phyloP scores from a whole-genome alignment of 2,888 invertebrate genomes.

The Hydrotaea diabolus region DNA sequence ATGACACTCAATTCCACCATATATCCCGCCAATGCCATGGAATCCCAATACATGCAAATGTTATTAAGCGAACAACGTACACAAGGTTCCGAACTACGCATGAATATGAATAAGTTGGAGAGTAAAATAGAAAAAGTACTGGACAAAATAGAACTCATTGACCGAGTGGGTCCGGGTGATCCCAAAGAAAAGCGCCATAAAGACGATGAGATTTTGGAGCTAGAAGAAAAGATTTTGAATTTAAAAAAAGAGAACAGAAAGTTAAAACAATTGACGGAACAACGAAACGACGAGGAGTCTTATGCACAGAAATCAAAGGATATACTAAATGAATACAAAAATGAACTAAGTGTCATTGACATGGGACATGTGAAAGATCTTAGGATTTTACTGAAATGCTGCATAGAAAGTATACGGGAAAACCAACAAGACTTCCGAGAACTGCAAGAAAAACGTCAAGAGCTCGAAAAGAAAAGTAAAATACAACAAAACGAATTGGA shows the following conservation, averaged over 20 bases:
- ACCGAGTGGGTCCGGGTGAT: constrained; percentile 31
- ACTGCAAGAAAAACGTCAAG: constrained; percentile 5
- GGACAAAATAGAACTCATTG: constrained; percentile 81
- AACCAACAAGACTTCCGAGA: background rate
- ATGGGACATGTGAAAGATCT: constrained; percentile 48
- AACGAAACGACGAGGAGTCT: background rate
- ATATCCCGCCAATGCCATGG: constrained; percentile 66
- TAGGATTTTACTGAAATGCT: constrained; percentile 34
- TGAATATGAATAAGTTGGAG: constrained; percentile 84
- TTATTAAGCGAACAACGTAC: constrained; percentile 84
- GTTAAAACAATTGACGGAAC: constrained; percentile 70
- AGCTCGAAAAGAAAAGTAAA: constrained; percentile 28
- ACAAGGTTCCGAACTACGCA: constrained; percentile 85
- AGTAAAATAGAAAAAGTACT: constrained; percentile 85
- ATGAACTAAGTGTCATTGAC: constrained; percentile 52
- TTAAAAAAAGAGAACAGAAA: constrained; percentile 77
- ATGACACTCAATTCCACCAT: constrained; percentile 28
- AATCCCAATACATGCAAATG: constrained; percentile 82
- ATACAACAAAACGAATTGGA: constrained; percentile 37
- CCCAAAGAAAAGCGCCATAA: constrained; percentile 59
- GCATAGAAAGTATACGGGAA: constrained; percentile 37
- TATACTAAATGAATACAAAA: constrained; percentile 38
- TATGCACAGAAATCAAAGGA: constrained; percentile 36
- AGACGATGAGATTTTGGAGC: constrained; percentile 74
- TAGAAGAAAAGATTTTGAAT: constrained; percentile 79